Base-by-base conservation (phyloP, 2,113 vertebrate genomes). In the Serinus canaria region DNA sequence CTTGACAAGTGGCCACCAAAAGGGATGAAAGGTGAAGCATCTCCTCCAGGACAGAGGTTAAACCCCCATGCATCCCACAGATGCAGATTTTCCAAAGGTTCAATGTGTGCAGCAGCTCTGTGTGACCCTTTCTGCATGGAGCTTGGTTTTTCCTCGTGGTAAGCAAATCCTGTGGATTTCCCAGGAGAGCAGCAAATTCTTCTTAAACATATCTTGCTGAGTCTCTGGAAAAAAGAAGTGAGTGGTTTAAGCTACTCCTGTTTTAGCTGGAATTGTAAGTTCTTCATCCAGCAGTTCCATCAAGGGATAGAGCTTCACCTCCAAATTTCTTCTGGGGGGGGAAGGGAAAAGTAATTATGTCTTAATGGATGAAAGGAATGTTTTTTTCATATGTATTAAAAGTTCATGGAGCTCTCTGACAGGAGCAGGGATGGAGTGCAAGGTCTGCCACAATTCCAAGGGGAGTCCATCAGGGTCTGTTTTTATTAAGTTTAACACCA, bases 401-500 rank as follows among this genome's bases (percentile, higher is more conserved):
- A 96, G 92, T 80, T 95, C 96, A 84, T 0, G 3, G 94, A 90
- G 77, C 31, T 89, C 18, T 80, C 39, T 94, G 92, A 94, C 93
- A 95, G 87, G 44, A 91, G 62, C 0, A 0, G 89, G 96, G 94
- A 87, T 77, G 93, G 87, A 96, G 89, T 77, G 63, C 87, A 95
- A 95, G 90, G 92, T 64, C 83, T 87, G 94, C 90, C 93, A 90
- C 90, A 89, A 80, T 93, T 92, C 95, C 89, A 69, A 67, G 75
- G 96, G 82, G 96, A 95, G 90, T 90, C 95, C 90, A 92, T 94
- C 93, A 91, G 94, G 87, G 86, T 70, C 89, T 90, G 95, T 75
- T 96, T 97, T 96, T 96, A 97, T 96, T 97, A 96, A 96, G 94
- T 95, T 97, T 95, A 97, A 92, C 90, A 95, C 77, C 79, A 91